Percentiles rank a stretch among this genome's conserved stretches.
Conservation (phyloP, 2,797 vertebrate genomes). For the Dryobates pubescens region DNA sequence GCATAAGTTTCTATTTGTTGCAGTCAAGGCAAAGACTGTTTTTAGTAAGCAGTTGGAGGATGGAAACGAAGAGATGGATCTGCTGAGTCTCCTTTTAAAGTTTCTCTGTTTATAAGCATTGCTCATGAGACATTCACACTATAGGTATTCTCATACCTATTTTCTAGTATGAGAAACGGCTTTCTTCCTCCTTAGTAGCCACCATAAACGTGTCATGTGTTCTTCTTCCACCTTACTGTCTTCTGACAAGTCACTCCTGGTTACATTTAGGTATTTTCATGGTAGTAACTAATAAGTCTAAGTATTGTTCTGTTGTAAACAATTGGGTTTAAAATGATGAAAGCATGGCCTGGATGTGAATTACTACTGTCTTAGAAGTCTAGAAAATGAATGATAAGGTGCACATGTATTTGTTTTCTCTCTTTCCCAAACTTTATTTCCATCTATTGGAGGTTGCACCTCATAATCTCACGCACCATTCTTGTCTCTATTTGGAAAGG, state of each 20-base stretch:
- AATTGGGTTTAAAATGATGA: neutral
- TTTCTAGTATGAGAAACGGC: neutral
- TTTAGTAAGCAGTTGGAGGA: neutral
- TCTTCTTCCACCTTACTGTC: neutral
- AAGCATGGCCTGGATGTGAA: rapidly evolving
- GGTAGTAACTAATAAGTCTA: neutral
- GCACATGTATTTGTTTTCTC: rapidly evolving
- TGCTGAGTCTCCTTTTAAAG: neutral
- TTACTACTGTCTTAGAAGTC: neutral
- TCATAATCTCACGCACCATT: rapidly evolving
- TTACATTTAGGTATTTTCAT: neutral
- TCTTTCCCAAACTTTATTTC: neutral
- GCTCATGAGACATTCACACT: neutral
- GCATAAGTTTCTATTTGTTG: neutral
- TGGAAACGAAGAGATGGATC: neutral
- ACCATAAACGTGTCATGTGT: neutral
- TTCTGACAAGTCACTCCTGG: neutral
- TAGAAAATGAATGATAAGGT: neutral
- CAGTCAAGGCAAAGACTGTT: neutral
- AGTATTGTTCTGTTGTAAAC: neutral
- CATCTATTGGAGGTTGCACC: neutral
- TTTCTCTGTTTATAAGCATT: neutral
- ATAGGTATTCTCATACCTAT: neutral
- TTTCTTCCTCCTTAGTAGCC: neutral
- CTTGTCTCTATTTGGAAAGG: neutral